phyloP scores from a whole-genome alignment of 2,888 invertebrate genomes.

The Synergus gifuensis region DNA sequence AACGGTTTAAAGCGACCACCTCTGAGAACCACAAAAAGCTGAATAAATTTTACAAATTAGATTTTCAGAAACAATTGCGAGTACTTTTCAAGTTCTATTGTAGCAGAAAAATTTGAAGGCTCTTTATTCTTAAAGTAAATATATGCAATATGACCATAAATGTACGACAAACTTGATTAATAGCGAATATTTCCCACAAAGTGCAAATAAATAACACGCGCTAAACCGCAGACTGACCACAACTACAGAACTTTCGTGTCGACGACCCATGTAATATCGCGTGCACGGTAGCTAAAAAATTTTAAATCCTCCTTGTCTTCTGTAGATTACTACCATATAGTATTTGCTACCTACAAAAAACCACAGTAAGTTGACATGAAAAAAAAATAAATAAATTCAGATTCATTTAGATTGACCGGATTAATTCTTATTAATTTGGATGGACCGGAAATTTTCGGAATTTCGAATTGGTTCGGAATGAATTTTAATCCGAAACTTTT shows the following conservation, averaged over 20 bases:
- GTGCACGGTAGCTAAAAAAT: conserved; percentile 52
- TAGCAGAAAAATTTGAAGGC: no score
- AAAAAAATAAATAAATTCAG: no score
- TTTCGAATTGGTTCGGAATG: no score
- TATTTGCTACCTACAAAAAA: conserved; percentile 43
- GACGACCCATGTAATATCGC: conserved; percentile 60
- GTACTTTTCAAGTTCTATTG: no score
- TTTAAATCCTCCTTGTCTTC: conserved; percentile 4
- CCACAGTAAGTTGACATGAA: conserved; percentile 31
- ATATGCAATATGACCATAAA: conserved; percentile 7
- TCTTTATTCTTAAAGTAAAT: not conserved
- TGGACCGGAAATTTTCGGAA: no score
- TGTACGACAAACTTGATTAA: not conserved
- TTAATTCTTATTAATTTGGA: no score
- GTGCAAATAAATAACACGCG: not conserved
- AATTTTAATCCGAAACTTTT: no score
- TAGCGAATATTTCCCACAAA: not conserved
- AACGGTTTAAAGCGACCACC: no score
- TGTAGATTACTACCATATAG: not conserved
- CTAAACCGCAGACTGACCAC: conserved; percentile 56
- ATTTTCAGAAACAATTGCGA: no score
- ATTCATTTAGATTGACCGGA: no score
- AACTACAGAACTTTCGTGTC: conserved; percentile 54
- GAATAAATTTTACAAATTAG: no score
- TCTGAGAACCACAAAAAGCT: no score